Conservation (phyloP, 2,797 vertebrate genomes). For the Peromyscus eremicus region DNA sequence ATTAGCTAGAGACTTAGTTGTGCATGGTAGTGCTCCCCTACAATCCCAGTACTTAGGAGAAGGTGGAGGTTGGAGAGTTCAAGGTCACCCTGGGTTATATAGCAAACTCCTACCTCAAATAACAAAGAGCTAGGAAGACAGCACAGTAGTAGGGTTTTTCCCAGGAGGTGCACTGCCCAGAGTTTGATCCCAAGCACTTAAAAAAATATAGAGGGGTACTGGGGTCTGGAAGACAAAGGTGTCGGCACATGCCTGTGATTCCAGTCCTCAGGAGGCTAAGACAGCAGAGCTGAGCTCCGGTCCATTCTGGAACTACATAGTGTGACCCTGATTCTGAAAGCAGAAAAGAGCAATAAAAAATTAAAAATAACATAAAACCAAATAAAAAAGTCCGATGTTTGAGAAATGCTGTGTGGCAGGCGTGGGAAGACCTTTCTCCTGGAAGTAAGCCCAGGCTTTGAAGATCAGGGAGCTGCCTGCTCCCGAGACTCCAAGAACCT, state of each 20-base stretch:
- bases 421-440: neutral
- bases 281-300: neutral
- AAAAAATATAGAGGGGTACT: neutral
- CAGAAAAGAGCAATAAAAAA: neutral
- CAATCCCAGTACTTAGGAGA: neutral
- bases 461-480: neutral
- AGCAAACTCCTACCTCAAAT: neutral
- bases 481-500: neutral
- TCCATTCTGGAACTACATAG: neutral
- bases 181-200: neutral
- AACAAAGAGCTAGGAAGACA: neutral
- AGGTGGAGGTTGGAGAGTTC: neutral
- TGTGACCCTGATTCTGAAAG: neutral
- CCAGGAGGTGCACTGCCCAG: neutral
- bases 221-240: too few species aligned
- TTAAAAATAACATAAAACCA: neutral
- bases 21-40: neutral
- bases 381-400: neutral
- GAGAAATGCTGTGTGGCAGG: neutral
- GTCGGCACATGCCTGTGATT: neutral
- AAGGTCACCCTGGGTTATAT: neutral
- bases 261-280: neutral
- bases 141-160: neutral
- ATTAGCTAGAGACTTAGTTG: neutral
- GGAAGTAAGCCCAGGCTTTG: neutral